Base-by-base conservation (phyloP, 2,113 vertebrate species). In the Corydoras sp. region DNA sequence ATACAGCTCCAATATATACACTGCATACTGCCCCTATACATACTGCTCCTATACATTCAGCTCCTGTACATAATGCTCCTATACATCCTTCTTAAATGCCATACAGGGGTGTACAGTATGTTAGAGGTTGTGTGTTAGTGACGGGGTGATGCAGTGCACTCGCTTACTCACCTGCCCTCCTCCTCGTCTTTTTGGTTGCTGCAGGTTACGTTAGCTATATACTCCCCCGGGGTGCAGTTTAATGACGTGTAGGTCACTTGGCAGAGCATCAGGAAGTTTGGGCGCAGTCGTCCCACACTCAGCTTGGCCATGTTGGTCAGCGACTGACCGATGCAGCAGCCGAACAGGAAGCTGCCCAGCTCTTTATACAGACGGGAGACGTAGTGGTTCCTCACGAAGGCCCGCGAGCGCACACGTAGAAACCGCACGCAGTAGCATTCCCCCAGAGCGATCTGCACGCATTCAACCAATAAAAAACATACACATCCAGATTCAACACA, bases 291-390 rank as follows among this genome's bases (percentile, higher is more conserved):
- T 2, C 91, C 90, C 1, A 90, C 81, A 32, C 90, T 89, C 10
- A 92, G 82, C 77, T 91, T 92, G 72, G 90, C 84, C 73, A 90
- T 87, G 58, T 91, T 88, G 60, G 90, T 92, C 75, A 92, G 85
- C 6, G 93, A 94, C 79, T 90, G 90, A 69, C 92, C 88, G 61
- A 92, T 81, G 31, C 90, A 87, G 4, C 83, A 85, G 0, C 92
- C 92, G 0, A 93, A 93, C 58, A 93, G 68, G 82, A 93, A 93
- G 67, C 91, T 89, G 9, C 92, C 91, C 67, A 92, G 83, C 80
- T 94, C 92, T 76, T 92, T 92, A 85, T 92, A 92, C 67, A 90
- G 81, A 48, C 86, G 79, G 0, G 86, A 86, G 54, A 88, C 68
- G 8, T 91, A 91, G 50, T 63, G 80, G 78, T 90, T 91, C 59